Percentiles rank a stretch among this genome's conserved stretches.
Evolutionary conservation across 2,113 vertebrate genomes (phyloP).

Genomic region (Urocitellus parryii): DNA sequence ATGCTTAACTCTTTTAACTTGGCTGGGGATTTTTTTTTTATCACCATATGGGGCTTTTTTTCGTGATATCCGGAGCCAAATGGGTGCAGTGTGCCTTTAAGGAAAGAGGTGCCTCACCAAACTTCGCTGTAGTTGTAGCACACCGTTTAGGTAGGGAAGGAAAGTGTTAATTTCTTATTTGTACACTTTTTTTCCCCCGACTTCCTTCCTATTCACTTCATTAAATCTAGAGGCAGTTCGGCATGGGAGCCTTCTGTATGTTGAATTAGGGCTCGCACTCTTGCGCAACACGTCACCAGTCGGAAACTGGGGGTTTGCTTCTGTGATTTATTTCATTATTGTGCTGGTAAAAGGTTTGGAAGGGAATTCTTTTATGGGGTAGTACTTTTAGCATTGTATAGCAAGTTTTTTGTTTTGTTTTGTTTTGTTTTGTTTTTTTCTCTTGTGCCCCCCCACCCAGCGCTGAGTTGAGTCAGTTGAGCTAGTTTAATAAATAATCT

Average conservation of each 20-base stretch:
- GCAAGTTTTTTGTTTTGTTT: constrained; percentile 75
- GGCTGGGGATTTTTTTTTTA: constrained; percentile 68
- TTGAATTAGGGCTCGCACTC: constrained; percentile 84
- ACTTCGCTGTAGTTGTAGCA: constrained; percentile 71
- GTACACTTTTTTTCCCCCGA: constrained; percentile 83
- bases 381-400: constrained; percentile 78
- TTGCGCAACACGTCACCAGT: constrained; percentile 84
- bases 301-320: constrained; percentile 85
- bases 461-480: constrained; percentile 73
- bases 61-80: constrained; percentile 60
- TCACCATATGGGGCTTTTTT: constrained; percentile 66
- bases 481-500: constrained; percentile 73
- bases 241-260: constrained; percentile 85
- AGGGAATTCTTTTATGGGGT: constrained; percentile 80
- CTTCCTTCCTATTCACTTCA: constrained; percentile 85
- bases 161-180: constrained; percentile 85
- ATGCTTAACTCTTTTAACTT: constrained; percentile 80
- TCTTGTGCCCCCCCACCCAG: background rate
- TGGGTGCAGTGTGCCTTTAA: constrained; percentile 76
- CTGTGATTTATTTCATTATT: constrained; percentile 84
- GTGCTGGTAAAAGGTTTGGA: constrained; percentile 85
- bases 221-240: constrained; percentile 84
- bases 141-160: constrained; percentile 70
- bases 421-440: constrained; percentile 11
- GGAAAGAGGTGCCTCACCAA: constrained; percentile 66